A percentile compares a stretch with the other conserved stretches of the same genome.
phyloP scores from a whole-genome alignment of 2,113 vertebrate species.

The Diadophis punctatus region DNA sequence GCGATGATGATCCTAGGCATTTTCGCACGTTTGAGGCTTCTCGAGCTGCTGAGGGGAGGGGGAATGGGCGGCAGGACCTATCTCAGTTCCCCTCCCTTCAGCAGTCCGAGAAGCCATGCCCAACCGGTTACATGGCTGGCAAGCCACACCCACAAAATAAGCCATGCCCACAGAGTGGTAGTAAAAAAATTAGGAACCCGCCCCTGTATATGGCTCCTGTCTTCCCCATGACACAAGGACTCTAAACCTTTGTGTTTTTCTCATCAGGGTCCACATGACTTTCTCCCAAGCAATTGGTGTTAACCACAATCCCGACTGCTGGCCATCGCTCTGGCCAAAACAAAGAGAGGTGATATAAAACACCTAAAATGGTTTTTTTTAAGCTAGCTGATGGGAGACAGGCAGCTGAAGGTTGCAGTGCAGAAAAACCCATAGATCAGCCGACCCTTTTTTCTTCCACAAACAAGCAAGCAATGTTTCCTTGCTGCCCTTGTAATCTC shows the following conservation, averaged over 20 bases:
- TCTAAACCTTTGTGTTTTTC: not conserved
- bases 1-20: too few relatives aligned
- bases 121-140: too few relatives aligned
- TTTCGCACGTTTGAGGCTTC: too few relatives aligned
- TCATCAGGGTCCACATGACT: not conserved
- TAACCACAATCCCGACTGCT: not conserved
- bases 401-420: not conserved
- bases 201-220: too few relatives aligned
- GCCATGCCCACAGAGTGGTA: too few relatives aligned
- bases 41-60: too few relatives aligned
- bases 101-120: too few relatives aligned
- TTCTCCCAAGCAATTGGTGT: not conserved
- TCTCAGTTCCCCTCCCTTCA: too few relatives aligned
- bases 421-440: not conserved
- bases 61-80: too few relatives aligned
- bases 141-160: too few relatives aligned
- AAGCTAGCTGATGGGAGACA: not conserved
- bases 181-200: too few relatives aligned
- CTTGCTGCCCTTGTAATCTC: not conserved
- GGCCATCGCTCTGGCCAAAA: not conserved
- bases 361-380: not conserved
- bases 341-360: not conserved
- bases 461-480: not conserved
- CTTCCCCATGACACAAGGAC: not conserved
- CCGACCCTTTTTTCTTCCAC: constrained; percentile 22